Conservation (phyloP, 2,113 vertebrate species). For the Lepus americanus region DNA sequence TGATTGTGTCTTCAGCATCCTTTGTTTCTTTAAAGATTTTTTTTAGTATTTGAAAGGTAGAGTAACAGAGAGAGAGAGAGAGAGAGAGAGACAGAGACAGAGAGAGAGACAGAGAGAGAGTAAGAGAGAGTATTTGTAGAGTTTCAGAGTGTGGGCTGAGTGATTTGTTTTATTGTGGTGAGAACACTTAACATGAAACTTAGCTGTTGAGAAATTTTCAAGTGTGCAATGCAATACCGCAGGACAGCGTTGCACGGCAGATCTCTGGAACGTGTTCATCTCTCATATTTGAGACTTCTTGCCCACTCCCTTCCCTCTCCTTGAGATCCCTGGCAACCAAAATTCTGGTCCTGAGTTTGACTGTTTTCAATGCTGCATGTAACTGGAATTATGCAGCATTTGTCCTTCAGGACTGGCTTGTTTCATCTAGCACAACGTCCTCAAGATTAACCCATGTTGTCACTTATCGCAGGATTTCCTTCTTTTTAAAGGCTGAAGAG, state of each 20-base stretch:
- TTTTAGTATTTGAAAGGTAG: not conserved
- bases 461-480: not conserved
- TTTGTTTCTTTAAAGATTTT: not conserved
- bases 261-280: not conserved
- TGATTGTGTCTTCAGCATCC: constrained; percentile 16
- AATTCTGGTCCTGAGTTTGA: not conserved
- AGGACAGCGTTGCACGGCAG: not conserved
- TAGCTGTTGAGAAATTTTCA: not conserved
- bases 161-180: not conserved
- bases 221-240: not conserved
- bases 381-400: not conserved
- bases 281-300: not conserved
- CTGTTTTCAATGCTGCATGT: not conserved
- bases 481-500: not conserved
- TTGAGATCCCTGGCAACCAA: not conserved
- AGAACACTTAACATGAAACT: not conserved
- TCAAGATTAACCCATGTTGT: no score
- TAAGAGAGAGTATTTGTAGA: not conserved
- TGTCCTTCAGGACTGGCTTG: not conserved
- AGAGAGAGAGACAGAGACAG: not conserved
- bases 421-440: not conserved
- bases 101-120: not conserved
- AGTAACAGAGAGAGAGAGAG: no score
- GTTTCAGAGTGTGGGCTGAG: not conserved
- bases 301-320: not conserved